Evolutionary conservation across 2,888 invertebrate genomes (phyloP), one percentile per base, ranked within the genome.

Genomic region (Ichneumon xanthorius): DNA sequence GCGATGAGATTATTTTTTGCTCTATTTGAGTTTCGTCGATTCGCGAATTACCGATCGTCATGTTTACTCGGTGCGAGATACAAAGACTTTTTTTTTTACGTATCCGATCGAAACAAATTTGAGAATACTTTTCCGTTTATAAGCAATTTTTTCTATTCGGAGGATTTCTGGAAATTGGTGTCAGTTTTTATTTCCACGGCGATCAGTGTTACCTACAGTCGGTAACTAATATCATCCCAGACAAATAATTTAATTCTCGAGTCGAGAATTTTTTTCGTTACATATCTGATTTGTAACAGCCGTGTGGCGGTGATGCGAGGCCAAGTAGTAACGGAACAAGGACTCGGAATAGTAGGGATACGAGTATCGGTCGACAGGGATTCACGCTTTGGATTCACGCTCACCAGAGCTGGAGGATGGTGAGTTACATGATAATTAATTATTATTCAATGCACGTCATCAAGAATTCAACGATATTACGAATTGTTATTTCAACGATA

Each of bases 231-330:
- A 9, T 22, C 37, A 22, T 48, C 48, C 33, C 48, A 63, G 14
- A 65, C 30, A 67, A 16, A n/a, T 82, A 80, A 80, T 77, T 82
- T 68, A 82, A 82, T 68, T 77, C 77, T 77, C 85, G 72, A 55
- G 26, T 72, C 72, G 80, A 77, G 84, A 84, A 85, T 76, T 63
- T 40, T 61, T 40, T 71, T 68, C 86, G 86, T 89, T 92, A 93
- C 92, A 92, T 92, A 89, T 91, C 85, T 90, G 88, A 92, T 93
- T 93, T 93, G 91, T 92, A 91, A 95, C 96, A 99, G 99, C 95
- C 98, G 99, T 94, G 99, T 99, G 92, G 98, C 99, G 92, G 99
- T 99, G 94, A 98, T 99, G 96, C 96, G 99, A 93, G 99, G 99
- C 90, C 98, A 98, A 95, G 99, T 99, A 93, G 96, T 99, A 90